A percentile compares a stretch with the other conserved stretches of the same genome.
Conservation (phyloP, 2,113 vertebrate species). For the Oreocharis arfaki region DNA sequence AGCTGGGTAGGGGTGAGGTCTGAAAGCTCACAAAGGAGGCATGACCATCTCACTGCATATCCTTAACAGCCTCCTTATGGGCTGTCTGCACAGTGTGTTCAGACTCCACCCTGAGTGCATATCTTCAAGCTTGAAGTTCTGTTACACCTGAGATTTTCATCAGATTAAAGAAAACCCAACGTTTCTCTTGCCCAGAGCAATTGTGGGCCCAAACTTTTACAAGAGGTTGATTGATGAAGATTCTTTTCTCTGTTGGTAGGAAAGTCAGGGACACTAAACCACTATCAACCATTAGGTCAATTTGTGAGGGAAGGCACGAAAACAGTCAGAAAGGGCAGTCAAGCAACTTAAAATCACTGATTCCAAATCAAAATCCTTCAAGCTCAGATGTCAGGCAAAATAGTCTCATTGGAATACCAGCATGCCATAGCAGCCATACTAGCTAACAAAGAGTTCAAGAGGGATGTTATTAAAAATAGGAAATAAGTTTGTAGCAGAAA, state of each 20-base stretch:
- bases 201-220: not conserved
- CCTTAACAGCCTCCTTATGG: not conserved
- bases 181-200: not conserved
- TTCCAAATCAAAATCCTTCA: not conserved
- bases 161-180: not conserved
- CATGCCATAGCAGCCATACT: not conserved
- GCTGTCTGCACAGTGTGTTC: not conserved
- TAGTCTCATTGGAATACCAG: not conserved
- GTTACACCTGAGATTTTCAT: not conserved
- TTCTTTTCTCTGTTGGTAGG: not conserved
- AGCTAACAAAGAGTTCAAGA: not conserved
- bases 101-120: not conserved
- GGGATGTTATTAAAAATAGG: not conserved
- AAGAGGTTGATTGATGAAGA: not conserved
- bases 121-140: not conserved
- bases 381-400: not conserved
- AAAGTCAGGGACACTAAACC: not conserved
- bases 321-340: not conserved
- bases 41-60: not conserved
- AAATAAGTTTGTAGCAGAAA: not conserved
- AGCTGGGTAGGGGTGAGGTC: not conserved
- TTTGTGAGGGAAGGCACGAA: not conserved
- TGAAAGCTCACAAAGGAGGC: not conserved
- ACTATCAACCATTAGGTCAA: not conserved
- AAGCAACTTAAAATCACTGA: not conserved